Evolutionary conservation across 2,113 vertebrate genomes (phyloP).

Genomic region (Rhombomys opimus): DNA sequence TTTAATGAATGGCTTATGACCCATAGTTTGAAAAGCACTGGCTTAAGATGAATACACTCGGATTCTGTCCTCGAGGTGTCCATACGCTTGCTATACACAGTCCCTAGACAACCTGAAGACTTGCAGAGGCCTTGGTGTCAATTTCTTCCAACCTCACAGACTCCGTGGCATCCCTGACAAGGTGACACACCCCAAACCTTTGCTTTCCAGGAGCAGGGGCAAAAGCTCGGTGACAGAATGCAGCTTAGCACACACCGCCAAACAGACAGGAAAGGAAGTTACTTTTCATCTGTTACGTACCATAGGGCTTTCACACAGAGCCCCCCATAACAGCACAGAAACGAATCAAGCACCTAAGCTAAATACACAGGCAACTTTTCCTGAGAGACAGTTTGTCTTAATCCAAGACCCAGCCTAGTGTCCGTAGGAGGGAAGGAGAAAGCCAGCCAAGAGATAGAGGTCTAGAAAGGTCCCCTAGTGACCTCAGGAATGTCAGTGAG

Average conservation of each 20-base stretch:
- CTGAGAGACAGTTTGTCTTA: constrained; percentile 6
- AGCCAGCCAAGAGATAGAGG: neutral
- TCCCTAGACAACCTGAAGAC: neutral
- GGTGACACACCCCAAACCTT: neutral
- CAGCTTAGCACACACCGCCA: neutral
- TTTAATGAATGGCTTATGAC: neutral
- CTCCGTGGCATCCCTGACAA: neutral
- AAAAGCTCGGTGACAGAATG: neutral
- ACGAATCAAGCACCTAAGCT: neutral
- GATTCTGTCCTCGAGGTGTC: neutral
- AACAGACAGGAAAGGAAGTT: neutral
- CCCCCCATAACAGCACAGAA: neutral
- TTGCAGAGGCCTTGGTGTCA: neutral
- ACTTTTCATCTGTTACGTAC: neutral
- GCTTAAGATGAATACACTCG: neutral
- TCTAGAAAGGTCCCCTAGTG: neutral
- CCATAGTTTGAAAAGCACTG: neutral
- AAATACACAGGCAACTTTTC: neutral
- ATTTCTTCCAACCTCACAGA: neutral
- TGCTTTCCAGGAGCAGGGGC: neutral
- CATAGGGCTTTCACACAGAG: neutral
- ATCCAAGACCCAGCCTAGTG: neutral
- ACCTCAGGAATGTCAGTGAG: neutral
- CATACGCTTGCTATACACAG: neutral
- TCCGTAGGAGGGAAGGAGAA: neutral